Conservation (phyloP, 2,113 vertebrate genomes). For the Symphodus melops region DNA sequence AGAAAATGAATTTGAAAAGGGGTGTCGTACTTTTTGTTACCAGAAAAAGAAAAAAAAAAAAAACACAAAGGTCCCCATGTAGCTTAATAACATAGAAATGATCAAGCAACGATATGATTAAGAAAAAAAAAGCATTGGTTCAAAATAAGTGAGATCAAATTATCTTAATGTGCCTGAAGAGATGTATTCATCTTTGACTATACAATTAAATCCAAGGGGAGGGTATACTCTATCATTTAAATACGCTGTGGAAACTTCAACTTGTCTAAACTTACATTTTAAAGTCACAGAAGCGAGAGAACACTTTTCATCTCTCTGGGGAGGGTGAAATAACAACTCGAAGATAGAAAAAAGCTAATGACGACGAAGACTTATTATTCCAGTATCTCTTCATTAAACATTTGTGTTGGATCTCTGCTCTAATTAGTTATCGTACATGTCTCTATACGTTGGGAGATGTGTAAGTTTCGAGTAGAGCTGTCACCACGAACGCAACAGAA, state of each 20-base stretch:
- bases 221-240: constrained; percentile 49
- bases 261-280: constrained; percentile 1
- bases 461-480: constrained; percentile 41
- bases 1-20: no score
- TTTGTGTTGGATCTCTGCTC: constrained; percentile 52
- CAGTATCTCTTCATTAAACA: constrained; percentile 60
- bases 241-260: constrained; percentile 49
- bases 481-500: background rate
- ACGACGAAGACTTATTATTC: constrained; percentile 30
- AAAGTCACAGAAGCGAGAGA: constrained; percentile 38
- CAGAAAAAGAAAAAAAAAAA: background rate
- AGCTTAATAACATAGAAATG: constrained; percentile 53
- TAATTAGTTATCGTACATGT: constrained; percentile 46
- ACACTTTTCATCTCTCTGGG: constrained; percentile 24
- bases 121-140: constrained; percentile 15
- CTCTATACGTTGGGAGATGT: constrained; percentile 15
- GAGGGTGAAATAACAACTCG: background rate
- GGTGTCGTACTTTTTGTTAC: no score
- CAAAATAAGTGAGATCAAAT: constrained; percentile 48
- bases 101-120: constrained; percentile 41
- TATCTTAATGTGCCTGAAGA: constrained; percentile 68
- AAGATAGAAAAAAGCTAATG: background rate
- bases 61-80: constrained; percentile 11
- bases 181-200: constrained; percentile 64
- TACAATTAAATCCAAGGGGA: constrained; percentile 55